phyloP scores from a whole-genome alignment of 2,797 vertebrate genomes.

The Chlorospingus flavigularis region DNA sequence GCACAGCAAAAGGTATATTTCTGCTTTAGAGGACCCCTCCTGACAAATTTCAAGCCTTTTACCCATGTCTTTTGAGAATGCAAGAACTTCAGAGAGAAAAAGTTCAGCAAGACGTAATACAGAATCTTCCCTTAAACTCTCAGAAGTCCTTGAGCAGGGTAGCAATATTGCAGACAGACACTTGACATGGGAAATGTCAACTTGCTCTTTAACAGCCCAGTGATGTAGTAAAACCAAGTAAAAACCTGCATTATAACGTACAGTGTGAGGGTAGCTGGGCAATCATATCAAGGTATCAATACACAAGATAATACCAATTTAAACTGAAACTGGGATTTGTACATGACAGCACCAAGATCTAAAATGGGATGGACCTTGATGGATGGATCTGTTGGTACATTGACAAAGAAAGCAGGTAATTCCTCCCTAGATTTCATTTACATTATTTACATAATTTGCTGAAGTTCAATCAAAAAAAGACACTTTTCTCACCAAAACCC shows the following conservation, averaged over 20 bases:
- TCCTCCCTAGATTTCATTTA: neutral
- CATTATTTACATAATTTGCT: neutral
- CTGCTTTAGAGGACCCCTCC: neutral
- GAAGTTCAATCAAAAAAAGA: neutral
- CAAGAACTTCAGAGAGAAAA: neutral
- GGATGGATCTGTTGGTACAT: neutral
- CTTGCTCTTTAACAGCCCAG: neutral
- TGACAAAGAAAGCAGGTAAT: neutral
- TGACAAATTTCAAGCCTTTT: slow-evolving; percentile 1
- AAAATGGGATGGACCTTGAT: neutral
- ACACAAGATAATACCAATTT: neutral
- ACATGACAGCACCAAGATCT: fast-evolving
- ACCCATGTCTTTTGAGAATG: neutral
- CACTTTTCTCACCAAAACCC: neutral
- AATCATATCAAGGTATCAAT: neutral
- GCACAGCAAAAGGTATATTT: fast-evolving
- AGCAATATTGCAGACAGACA: neutral
- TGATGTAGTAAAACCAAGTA: neutral
- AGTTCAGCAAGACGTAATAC: neutral
- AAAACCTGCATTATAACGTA: neutral
- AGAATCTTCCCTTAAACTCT: neutral
- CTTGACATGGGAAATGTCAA: neutral
- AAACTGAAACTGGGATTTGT: neutral
- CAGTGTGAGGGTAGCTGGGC: neutral
- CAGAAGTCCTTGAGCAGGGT: neutral